phyloP scores from a whole-genome alignment of 1,140 invertebrate species.

The Yoshiicerus persimilis region DNA sequence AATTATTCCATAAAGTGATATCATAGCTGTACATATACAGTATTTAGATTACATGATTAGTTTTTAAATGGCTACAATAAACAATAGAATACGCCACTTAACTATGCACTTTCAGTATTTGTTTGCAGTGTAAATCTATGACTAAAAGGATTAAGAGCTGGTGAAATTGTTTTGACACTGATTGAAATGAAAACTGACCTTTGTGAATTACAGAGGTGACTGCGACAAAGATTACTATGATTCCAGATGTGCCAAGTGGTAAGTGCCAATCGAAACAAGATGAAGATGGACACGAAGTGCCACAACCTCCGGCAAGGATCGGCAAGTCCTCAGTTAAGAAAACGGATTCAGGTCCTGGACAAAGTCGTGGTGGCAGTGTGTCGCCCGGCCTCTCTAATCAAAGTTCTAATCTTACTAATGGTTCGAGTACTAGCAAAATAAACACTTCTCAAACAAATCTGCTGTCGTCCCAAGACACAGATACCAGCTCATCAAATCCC shows the following conservation, averaged over 20 bases:
- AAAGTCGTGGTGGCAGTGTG: background rate
- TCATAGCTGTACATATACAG: too few relatives aligned
- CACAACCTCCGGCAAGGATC: background rate
- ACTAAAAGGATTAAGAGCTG: too few relatives aligned
- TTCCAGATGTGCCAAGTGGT: background rate
- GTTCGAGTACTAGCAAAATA: background rate
- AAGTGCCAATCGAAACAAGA: background rate
- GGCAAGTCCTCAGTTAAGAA: background rate
- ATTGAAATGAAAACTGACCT: background rate
- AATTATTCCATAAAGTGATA: too few relatives aligned
- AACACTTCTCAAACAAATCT: background rate
- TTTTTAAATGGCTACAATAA: too few relatives aligned
- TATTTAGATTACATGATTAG: too few relatives aligned
- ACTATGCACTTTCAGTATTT: too few relatives aligned
- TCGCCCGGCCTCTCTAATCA: background rate
- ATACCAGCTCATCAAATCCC: background rate
- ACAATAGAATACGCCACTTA: too few relatives aligned
- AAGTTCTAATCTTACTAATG: constrained; percentile 13
- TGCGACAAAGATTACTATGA: background rate
- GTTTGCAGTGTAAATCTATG: too few relatives aligned
- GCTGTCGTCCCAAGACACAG: background rate
- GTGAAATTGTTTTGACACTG: too few relatives aligned
- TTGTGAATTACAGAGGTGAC: background rate
- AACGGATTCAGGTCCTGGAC: background rate
- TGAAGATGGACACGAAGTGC: background rate